Base-by-base conservation (phyloP, 2,888 invertebrate genomes). In the Chymomyza amoena region DNA sequence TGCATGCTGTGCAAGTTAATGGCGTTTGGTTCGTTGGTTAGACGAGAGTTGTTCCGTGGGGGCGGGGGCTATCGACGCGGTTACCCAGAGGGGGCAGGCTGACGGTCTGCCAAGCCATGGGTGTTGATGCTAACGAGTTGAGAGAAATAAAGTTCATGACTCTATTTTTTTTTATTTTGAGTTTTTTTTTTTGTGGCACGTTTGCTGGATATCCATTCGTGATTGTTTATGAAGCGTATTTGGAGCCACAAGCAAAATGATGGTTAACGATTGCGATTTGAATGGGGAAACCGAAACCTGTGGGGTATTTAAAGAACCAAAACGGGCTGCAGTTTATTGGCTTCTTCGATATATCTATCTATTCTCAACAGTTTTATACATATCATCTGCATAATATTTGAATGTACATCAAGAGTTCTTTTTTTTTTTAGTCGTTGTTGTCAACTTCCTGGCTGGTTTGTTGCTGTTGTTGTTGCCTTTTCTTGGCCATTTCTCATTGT, bases 1-100 rank as follows among this genome's bases (percentile, higher is more conserved):
- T 81, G 81, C 81, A 79, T 84, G 81, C 84, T 81, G 84, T 81
- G 84, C 80, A 67, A 84, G 78, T 84, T 84, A 82, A 84, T 82
- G 80, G 72, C 76, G 71, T 73, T 81, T 76, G 71, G 66, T 63
- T 57, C 50, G 36, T 72, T 32, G 72, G 72, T 66, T 56, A 52
- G 62, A 20, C 62, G 62, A 20, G 61, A 64, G 68, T 13, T 45
- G 39, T 57, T 18, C 20, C 20, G 59, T 2, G 18, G 56, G n/a
- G n/a, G n/a, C n/a, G n/a, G n/a, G n/a, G 56, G 39, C 36, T 51
- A 36, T 25, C 25, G 39, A 16, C 9, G 28, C 6, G 32, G 32
- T 32, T 32, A 32, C 32, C 32, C 32, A 32, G 36, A 18, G 52
- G 18, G 4, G 15, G 32, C 6, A 7, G 1, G 15, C 4, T 15